Conservation (phyloP, 2,797 vertebrate genomes). For the Halcyon badia region DNA sequence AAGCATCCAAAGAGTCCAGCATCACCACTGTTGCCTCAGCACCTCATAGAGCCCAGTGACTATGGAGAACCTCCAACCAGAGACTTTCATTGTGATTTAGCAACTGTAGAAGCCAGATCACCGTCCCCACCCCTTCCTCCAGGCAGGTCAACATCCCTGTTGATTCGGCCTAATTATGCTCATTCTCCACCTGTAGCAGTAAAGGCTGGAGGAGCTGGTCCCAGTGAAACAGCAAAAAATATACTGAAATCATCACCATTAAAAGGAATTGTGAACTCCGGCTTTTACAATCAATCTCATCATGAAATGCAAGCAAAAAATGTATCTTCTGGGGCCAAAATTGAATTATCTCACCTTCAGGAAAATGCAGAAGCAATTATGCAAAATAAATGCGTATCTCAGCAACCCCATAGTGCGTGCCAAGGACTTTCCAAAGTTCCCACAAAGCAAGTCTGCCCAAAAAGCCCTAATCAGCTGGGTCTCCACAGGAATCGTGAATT, state of each 20-base stretch:
- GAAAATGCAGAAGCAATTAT: constrained; percentile 68
- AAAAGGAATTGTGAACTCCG: constrained; percentile 76
- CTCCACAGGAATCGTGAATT: constrained; percentile 78
- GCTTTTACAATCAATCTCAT: constrained; percentile 79
- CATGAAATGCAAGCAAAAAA: constrained; percentile 83
- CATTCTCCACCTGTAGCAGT: constrained; percentile 76
- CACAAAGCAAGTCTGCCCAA: constrained; percentile 80
- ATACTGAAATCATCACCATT: constrained; percentile 42
- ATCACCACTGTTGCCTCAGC: constrained; percentile 78
- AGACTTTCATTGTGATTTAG: constrained; percentile 83
- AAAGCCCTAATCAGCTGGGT: constrained; percentile 82
- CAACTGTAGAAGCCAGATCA: constrained; percentile 80
- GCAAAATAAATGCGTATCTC: constrained; percentile 69
- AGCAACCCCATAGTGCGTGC: constrained; percentile 77
- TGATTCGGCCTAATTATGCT: constrained; percentile 86
- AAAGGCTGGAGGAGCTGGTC: constrained; percentile 76
- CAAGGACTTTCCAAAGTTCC: constrained; percentile 82
- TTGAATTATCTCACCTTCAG: constrained; percentile 79
- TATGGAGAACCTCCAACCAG: constrained; percentile 83
- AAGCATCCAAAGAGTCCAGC: constrained; percentile 75
- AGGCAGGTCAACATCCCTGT: constrained; percentile 88
- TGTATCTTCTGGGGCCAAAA: constrained; percentile 76
- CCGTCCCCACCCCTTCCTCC: constrained; percentile 88
- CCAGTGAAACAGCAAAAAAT: constrained; percentile 73
- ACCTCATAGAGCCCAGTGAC: constrained; percentile 75